Evolutionary conservation across 92 coral and sea anemone genomes (phyloP), one percentile per base, ranked within the genome.

Genomic region (Zoanthus gigantus): DNA sequence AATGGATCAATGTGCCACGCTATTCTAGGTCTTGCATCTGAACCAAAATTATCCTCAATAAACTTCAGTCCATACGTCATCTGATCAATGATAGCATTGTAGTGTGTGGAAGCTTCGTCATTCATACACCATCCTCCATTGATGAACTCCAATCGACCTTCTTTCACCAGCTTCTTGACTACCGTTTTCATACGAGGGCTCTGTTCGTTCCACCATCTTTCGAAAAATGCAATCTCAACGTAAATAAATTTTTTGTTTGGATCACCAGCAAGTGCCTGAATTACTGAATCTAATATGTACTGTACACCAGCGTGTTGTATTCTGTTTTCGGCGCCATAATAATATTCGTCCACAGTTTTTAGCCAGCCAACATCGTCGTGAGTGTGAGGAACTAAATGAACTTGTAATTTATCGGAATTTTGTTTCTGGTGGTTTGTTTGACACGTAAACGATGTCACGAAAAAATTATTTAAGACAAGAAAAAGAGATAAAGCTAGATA

Each of bases 121-220:
- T 34, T 34, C 42, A 34, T 34, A 34, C 42, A 34, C 42, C 42
- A 93, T 6, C 96, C 96, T 14, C 92, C 96, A 65, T 91, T 93
- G 61, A 89, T 91, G 67, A 93, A 93, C 85, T 93, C 96, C 71
- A 93, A 45, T 32, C 83, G 83, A 46, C 90, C 86, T 11, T 79
- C 85, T 2, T 54, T 42, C 54, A 93, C 96, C 9, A 93, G 91
- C 17, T 87, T 79, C 86, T 86, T 93, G 10, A 93, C 96, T 67
- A 83, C 74, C 52, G 52, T 82, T 74, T 71, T 79, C 89, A 91
- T 82, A 11, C 86, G 89, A 29, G 74, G 84, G 52, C 63, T 86
- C 78, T 93, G 96, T 47, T 93, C 92, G 54, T 91, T 91, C 98
- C 98, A 96, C 98, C 98, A 96, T 44, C 98, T 92, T 86, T 94